Percentiles rank a stretch among this genome's conserved stretches.
These are phyloP conservation scores for Agrotis segetum DNA, from an alignment of 2,888 invertebrate genomes.

Conservation along the genomic window DNA sequence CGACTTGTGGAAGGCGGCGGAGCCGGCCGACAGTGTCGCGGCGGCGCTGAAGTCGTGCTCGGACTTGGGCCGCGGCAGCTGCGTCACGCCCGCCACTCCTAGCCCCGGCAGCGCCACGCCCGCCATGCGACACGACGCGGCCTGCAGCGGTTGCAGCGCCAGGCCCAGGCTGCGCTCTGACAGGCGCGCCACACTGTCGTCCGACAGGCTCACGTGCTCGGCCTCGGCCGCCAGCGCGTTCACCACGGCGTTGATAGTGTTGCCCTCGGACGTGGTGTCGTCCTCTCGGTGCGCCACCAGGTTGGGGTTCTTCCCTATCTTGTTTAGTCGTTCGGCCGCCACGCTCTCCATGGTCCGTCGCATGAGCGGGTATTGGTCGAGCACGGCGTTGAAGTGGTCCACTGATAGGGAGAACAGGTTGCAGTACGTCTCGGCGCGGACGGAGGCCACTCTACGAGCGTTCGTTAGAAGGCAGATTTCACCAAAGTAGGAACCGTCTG, in stretches of 20 bases:
- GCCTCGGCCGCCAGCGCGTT: constrained; percentile 98
- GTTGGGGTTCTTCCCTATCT: constrained; percentile 99
- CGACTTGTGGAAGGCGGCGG: constrained; percentile 94
- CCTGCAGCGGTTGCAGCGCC: constrained; percentile 93
- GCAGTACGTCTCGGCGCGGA: constrained; percentile 99
- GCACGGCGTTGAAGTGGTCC: constrained; percentile 99
- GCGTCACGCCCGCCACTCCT: constrained; percentile 81
- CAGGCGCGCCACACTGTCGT: constrained; percentile 92
- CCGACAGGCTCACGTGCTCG: constrained; percentile 95
- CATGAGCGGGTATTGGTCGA: constrained; percentile 99
- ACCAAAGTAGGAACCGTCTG: constrained; percentile 99
- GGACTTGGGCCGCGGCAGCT: constrained; percentile 95
- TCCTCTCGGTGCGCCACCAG: constrained; percentile 95
- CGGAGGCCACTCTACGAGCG: constrained; percentile 98
- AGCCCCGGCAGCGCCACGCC: constrained; percentile 93
- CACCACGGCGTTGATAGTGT: constrained; percentile 97
- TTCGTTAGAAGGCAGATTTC: constrained; percentile 99
- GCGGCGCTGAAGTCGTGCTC: constrained; percentile 95
- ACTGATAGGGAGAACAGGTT: constrained; percentile 99
- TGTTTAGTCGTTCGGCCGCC: constrained; percentile 99
- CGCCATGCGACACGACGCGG: constrained; percentile 92
- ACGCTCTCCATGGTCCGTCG: constrained; percentile 99
- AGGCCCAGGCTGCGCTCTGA: constrained; percentile 92
- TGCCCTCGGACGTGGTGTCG: constrained; percentile 91
- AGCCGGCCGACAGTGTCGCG: constrained; percentile 87